A percentile compares a stretch with the other conserved stretches of the same genome.
phyloP scores from a whole-genome alignment of 2,888 invertebrate species.

The Pseudeuparius sepicola region DNA sequence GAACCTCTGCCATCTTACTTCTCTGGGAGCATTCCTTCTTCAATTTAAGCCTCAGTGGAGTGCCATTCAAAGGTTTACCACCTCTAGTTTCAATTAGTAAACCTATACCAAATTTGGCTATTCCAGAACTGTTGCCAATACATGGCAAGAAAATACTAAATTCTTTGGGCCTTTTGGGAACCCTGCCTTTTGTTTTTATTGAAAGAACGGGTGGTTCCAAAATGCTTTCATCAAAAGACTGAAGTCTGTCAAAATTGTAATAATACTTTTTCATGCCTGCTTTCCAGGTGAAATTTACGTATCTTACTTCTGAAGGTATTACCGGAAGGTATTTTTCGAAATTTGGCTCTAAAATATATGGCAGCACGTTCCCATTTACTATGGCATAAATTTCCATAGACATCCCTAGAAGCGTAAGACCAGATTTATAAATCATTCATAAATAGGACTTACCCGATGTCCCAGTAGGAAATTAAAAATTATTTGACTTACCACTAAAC shows the following conservation, averaged over 20 bases:
- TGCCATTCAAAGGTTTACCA: conserved; percentile 72
- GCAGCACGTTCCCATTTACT: conserved; percentile 73
- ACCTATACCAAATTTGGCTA: conserved; percentile 80
- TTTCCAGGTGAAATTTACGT: conserved; percentile 87
- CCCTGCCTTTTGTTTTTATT: conserved; percentile 74
- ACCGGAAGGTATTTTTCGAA: conserved; percentile 82
- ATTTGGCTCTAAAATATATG: conserved; percentile 80
- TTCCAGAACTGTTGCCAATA: conserved; percentile 77
- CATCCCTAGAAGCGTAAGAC: conserved; percentile 47
- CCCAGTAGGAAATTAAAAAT: conserved; percentile 16
- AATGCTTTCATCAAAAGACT: conserved; percentile 75
- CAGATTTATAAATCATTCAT: conserved; percentile 3
- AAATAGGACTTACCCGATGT: background rate
- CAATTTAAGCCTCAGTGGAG: conserved; percentile 75
- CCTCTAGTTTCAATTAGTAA: conserved; percentile 72
- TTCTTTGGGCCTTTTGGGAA: conserved; percentile 80
- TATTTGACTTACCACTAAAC: conserved; percentile 63
- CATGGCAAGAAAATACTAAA: conserved; percentile 84
- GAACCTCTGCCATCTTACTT: conserved; percentile 46
- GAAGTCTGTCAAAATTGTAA: conserved; percentile 78
- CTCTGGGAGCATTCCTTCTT: conserved; percentile 90
- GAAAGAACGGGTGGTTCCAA: conserved; percentile 80
- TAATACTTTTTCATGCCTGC: conserved; percentile 70
- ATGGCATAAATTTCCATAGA: conserved; percentile 87
- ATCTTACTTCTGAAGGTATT: conserved; percentile 85